Percentiles rank a stretch among this genome's conserved stretches.
These are phyloP conservation scores for Pagetopsis macropterus DNA, from an alignment of 2,797 vertebrate genomes.

Conservation along the genomic window DNA sequence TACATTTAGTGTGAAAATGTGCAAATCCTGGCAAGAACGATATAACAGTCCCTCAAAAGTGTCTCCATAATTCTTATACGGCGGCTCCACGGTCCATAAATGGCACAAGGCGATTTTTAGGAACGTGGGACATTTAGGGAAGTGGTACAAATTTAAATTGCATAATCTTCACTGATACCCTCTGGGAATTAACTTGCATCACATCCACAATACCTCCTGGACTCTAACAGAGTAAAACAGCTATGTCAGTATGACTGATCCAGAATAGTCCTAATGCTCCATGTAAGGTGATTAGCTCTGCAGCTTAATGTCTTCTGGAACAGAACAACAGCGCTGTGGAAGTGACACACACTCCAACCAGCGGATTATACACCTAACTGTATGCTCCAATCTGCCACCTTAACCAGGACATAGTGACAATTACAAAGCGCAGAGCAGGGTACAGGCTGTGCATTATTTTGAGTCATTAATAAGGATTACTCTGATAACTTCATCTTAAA, in stretches of 20 bases:
- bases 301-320: conserved; percentile 22
- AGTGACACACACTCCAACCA: conserved; percentile 15
- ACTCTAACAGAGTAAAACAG: neutral
- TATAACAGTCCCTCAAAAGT: neutral
- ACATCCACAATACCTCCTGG: neutral
- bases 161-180: no score
- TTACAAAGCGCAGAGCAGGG: conserved; percentile 4
- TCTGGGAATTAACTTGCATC: neutral
- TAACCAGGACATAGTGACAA: conserved; percentile 3
- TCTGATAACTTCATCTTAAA: neutral
- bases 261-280: conserved; percentile 45
- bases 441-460: neutral
- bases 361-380: conserved; percentile 29
- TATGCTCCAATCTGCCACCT: conserved; percentile 11
- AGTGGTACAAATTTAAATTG: neutral
- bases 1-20: neutral
- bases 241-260: conserved; percentile 8
- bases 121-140: neutral
- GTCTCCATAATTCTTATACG: neutral
- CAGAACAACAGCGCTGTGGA: conserved; percentile 20
- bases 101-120: no score
- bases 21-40: neutral
- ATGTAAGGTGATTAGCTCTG: conserved; percentile 68
- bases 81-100: neutral
- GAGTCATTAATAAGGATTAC: neutral